Evolutionary conservation across 2,888 invertebrate genomes (phyloP), one percentile per base, ranked within the genome.

Genomic region (Ferdinandea cuprea): DNA sequence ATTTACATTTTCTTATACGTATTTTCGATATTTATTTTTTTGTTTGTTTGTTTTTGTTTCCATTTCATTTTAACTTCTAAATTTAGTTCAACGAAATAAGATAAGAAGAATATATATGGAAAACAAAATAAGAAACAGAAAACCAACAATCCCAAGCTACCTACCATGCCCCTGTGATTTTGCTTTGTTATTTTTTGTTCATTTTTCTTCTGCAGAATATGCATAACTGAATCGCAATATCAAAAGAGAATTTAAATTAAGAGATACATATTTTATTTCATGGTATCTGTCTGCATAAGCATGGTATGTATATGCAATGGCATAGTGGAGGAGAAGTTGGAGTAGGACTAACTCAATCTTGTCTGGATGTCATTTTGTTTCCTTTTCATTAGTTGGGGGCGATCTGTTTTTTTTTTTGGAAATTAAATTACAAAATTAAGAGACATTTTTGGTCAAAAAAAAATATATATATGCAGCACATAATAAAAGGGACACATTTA

Each of bases 1-100:
- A 83, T 83, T 83, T 83, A 78, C 83, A 83, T 83, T 83, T 83
- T 72, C 59, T 66, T 66, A 32, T 73, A 13, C 30, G 42, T 42
- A 25, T 2, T 25, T 25, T 25, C 13, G n/a, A n/a, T 37, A 7
- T 54, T n/a, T 35, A 11, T 17, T 6, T 71, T 28, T 52, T 8
- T 19, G 8, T 19, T 11, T 17, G 9, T 54, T n/a, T n/a, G n/a
- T 71, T 28, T 52, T 8, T 19, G 8, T 19, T 11, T 17, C 3
- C 46, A 68, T 74, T 69, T 80, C 21, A 66, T 59, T 77, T 77
- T 25, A 77, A 77, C 46, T 71, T 81, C 81, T 77, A 77, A 81
- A 81, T 81, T 59, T 81, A 81, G 71, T 77, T 66, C 32, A 13
- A 19, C 37, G 59, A 61, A 72, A 65, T 21, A 59, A 76, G 71